phyloP scores from a whole-genome alignment of 2,113 vertebrate genomes.

The Hyperoodon ampullatus region DNA sequence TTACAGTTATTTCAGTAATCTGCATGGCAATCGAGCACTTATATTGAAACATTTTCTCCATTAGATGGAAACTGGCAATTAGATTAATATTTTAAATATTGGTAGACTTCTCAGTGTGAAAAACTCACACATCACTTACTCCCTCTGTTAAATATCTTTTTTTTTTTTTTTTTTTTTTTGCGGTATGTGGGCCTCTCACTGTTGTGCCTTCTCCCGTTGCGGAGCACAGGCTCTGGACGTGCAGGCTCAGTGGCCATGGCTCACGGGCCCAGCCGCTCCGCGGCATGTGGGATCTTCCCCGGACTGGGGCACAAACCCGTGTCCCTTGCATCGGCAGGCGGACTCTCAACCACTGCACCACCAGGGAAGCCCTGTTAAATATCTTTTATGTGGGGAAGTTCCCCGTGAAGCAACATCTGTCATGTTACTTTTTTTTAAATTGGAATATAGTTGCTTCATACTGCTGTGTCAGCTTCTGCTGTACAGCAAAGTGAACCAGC shows the following conservation, averaged over 20 bases:
- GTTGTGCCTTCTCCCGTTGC: no score
- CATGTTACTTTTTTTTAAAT: background rate
- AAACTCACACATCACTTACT: background rate
- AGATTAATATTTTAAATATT: slow-evolving; percentile 20
- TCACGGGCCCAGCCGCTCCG: no score
- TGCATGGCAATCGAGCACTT: background rate
- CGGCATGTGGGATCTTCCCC: no score
- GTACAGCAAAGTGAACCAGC: background rate
- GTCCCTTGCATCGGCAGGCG: no score
- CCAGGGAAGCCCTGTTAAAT: background rate
- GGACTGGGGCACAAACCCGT: no score
- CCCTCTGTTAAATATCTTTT: background rate
- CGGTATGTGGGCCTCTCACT: no score
- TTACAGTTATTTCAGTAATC: background rate
- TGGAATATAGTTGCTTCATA: background rate
- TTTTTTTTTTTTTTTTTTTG: no score
- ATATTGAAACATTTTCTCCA: background rate
- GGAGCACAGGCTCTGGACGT: no score
- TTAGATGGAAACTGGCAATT: slow-evolving; percentile 3
- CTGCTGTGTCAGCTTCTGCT: background rate
- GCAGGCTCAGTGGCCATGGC: no score
- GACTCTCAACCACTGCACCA: no score
- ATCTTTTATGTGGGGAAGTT: background rate
- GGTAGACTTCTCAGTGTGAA: background rate
- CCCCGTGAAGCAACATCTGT: background rate